Base-by-base conservation (phyloP, 2,797 vertebrate genomes). In the Labeo calbasu region DNA sequence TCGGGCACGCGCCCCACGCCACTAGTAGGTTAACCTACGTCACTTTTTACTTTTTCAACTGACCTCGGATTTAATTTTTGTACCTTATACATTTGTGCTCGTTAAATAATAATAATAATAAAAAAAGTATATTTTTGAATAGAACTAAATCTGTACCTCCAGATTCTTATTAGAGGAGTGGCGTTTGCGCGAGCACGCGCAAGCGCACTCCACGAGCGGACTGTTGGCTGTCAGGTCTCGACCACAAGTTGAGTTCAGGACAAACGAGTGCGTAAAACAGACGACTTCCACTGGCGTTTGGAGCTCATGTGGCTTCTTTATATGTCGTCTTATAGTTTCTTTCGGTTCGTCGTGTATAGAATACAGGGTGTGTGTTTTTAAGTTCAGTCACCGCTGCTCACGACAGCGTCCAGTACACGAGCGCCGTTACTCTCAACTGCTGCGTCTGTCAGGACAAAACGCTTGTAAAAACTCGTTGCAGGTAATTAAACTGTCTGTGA, bases 151-250 rank as follows among this genome's bases (percentile, higher is more conserved):
- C 2, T 77, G 48, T 61, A 10, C 23, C 12, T 48, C 46, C 13
- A 59, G 25, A 53, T 68, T 68, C 13, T 40, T 1, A 19, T 28
- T 1, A 23, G 32, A 28, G 87, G 87, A 84, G 89, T 70, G 76
- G 85, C 72, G 81, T 61, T 61, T 23, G 0, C 4, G 86, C 91
- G 46, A 77, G 91, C 92, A 89, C 92, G 92, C 92, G 94, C 90
- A 63, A 0, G 51, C 73, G 5, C 73, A 17, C 43, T 13, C 59
- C 79, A 84, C 88, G 84, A 86, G 48, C 7, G 72, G 84, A 86
- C 91, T 86, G 89, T 90, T 92, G 90, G 85, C 92, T 93, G 93
- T 94, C 94, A 93, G 69, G 4, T 70, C 86, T 91, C 88, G 53
- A 72, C 12, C 79, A 63, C 36, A 85, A 69, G 23, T 80, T 85